phyloP scores from a whole-genome alignment of 2,113 vertebrate species.

The Dolichallabes microphthalmus region DNA sequence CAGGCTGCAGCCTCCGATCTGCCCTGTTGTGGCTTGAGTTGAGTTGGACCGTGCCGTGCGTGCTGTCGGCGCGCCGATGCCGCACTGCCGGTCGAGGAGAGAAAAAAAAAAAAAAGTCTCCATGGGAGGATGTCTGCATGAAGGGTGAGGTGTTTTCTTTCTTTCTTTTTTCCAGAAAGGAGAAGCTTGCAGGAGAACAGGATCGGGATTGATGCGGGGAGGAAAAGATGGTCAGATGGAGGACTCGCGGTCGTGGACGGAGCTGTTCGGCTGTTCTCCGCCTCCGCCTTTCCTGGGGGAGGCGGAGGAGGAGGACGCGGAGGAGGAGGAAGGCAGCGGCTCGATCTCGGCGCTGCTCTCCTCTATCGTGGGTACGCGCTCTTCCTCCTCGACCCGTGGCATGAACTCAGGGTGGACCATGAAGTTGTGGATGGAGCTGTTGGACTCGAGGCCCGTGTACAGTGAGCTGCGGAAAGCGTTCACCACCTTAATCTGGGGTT shows the following conservation, averaged over 20 bases:
- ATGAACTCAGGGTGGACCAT: slow-evolving; percentile 91
- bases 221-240: slow-evolving; percentile 68
- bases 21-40: slow-evolving; percentile 40
- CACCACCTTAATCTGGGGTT: slow-evolving; percentile 93
- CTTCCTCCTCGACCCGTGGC: slow-evolving; percentile 82
- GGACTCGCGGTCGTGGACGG: slow-evolving; percentile 76
- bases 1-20: slow-evolving; percentile 20
- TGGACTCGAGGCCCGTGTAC: slow-evolving; percentile 83
- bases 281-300: slow-evolving; percentile 53
- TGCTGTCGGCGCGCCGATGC: slow-evolving; percentile 33
- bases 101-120: background rate
- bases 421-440: slow-evolving; percentile 96
- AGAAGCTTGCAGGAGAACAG: background rate
- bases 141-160: background rate
- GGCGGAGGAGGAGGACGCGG: slow-evolving; percentile 52
- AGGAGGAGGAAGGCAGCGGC: slow-evolving; percentile 57
- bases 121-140: background rate
- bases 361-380: slow-evolving; percentile 72
- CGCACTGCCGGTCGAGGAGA: slow-evolving; percentile 41
- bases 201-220: background rate
- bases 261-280: slow-evolving; percentile 61
- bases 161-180: background rate
- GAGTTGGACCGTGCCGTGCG: slow-evolving; percentile 39
- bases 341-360: slow-evolving; percentile 77
- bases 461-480: slow-evolving; percentile 95